Base-by-base conservation (phyloP, 2,113 vertebrate genomes). In the Cromileptes altivelis region DNA sequence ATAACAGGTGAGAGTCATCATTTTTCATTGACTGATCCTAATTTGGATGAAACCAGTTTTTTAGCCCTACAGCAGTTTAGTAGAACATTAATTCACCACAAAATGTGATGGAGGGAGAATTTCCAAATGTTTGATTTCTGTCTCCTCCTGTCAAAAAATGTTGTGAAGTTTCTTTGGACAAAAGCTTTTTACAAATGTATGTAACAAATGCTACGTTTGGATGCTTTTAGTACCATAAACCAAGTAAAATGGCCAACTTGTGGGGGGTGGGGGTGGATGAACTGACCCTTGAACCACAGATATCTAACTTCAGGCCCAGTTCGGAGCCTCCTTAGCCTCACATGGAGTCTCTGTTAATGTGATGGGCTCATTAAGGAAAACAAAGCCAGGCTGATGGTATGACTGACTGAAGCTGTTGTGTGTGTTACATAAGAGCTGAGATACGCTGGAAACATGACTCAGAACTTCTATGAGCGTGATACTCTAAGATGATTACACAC, bases 401-500 rank as follows among this genome's bases (percentile, higher is more conserved):
- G 63, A 62, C 62, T 19, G 42, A 4, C 33, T 30, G 30, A 30
- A 13, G 42, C 60, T 78, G 53, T 73, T 18, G 33, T 50, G 33
- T 50, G 30, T 83, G 65, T 88, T 82, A 82, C 56, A 58, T 85
- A 86, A 91, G 65, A 82, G 47, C 30, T 47, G 55, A 50, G 77
- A 53, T 61, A 55, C 33, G 73, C 40, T 57, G 70, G 85, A 86
- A 82, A 86, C 52, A 62, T 85, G 86, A 90, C 37, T 90, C 77
- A 83, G 63, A 56, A 45, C 45, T 70, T 73, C 30, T 63, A 27
- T 80, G 67, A 79, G 50, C 40, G 15, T 83, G 75, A 81, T n/a
- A 21, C 69, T 88, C 6, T 88, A 90, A 89, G 86, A 79, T 57
- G 86, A 92, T 91, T 90, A 88, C 42, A 74, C 23, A 73, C 71